Conservation (phyloP, 2,113 vertebrate genomes). For the Beaufortia kweichowensis region DNA sequence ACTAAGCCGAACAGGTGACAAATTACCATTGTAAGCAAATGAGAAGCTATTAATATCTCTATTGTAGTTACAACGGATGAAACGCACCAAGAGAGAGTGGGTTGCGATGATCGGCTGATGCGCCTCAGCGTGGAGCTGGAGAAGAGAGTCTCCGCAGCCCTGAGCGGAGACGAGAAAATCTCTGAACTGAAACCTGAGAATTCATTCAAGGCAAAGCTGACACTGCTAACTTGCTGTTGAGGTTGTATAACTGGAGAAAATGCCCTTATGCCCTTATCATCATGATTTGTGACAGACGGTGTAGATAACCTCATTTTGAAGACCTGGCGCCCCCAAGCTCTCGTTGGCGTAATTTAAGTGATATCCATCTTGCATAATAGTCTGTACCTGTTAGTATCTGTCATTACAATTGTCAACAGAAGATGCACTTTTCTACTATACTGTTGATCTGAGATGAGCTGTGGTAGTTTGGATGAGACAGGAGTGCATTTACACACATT, state of each 20-base stretch:
- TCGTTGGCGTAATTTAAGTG: conserved; percentile 73
- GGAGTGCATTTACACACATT: conserved; percentile 50
- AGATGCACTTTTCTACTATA: conserved; percentile 64
- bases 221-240: conserved; percentile 52
- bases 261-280: conserved; percentile 68
- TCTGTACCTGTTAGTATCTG: conserved; percentile 73
- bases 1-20: background rate
- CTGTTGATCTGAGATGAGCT: conserved; percentile 76
- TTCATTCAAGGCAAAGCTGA: conserved; percentile 25
- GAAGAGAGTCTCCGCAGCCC: background rate
- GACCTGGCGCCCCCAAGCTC: conserved; percentile 67
- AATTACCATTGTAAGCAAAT: conserved; percentile 19
- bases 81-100: background rate
- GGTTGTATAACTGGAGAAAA: conserved; percentile 41
- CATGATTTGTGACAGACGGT: conserved; percentile 66
- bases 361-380: conserved; percentile 72
- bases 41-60: conserved; percentile 44
- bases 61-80: background rate
- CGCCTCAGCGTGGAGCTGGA: background rate
- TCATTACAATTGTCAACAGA: conserved; percentile 61
- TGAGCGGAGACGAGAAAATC: conserved; percentile 15
- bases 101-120: background rate
- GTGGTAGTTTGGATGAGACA: conserved; percentile 51
- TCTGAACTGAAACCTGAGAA: conserved; percentile 19
- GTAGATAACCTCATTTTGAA: conserved; percentile 69